Conservation (phyloP, 2,888 invertebrate genomes). For the Acleris sparsana region DNA sequence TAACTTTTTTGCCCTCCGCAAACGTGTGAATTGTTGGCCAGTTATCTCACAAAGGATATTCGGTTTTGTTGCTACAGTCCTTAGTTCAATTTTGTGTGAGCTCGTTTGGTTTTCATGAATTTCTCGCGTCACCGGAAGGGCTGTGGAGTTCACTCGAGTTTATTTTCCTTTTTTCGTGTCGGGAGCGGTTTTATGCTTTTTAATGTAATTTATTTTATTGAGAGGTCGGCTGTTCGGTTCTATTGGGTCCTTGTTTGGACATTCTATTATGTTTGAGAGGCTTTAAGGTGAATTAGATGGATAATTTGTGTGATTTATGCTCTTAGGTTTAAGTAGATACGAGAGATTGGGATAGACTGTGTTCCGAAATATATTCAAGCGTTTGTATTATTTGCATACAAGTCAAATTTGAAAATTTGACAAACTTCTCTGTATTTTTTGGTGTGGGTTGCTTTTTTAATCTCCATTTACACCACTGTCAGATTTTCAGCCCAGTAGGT, state of each 20-base stretch:
- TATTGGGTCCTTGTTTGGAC: constrained; percentile 22
- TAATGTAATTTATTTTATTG: constrained; percentile 36
- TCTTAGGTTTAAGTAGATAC: too few species aligned
- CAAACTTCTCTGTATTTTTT: too few species aligned
- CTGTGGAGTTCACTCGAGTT: constrained; percentile 47
- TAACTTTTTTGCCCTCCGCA: constrained; percentile 44
- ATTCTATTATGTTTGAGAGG: constrained; percentile 5
- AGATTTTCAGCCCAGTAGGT: too few species aligned
- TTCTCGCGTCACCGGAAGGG: constrained; percentile 48
- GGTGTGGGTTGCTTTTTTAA: too few species aligned
- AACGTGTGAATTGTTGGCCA: constrained; percentile 43
- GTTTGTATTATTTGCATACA: too few species aligned
- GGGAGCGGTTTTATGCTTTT: constrained; percentile 33
- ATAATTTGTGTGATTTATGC: neutral
- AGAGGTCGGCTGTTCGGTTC: constrained; percentile 24
- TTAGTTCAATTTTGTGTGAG: constrained; percentile 38
- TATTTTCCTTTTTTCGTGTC: constrained; percentile 48
- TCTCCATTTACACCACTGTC: too few species aligned
- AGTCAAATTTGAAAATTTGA: too few species aligned
- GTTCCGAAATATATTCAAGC: too few species aligned
- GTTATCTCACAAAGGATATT: constrained; percentile 40
- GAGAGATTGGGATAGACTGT: neutral
- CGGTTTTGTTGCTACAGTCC: constrained; percentile 40
- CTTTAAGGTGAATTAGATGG: neutral
- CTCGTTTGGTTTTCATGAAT: constrained; percentile 41